phyloP scores from a whole-genome alignment of 2,113 vertebrate species.

The Sprattus sprattus region DNA sequence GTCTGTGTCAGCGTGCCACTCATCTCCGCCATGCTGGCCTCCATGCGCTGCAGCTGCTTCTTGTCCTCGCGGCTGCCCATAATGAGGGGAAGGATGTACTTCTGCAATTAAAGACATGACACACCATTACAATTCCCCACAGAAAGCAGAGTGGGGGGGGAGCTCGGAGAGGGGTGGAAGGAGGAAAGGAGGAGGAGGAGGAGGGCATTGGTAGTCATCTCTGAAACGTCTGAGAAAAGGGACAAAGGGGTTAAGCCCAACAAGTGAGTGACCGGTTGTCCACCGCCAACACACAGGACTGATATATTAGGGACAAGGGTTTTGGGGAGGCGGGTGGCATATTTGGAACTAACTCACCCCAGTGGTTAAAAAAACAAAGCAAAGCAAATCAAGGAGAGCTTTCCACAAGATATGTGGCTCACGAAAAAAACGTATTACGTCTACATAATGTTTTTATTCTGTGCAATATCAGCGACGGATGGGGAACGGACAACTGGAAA shows the following conservation, averaged over 20 bases:
- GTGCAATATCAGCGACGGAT: neutral
- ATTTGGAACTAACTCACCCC: neutral
- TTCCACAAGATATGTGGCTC: neutral
- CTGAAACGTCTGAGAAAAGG: neutral
- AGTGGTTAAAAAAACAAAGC: neutral
- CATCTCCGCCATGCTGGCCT: constrained; percentile 91
- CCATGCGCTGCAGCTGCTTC: constrained; percentile 97
- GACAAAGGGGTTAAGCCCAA: neutral
- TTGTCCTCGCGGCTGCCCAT: constrained; percentile 93
- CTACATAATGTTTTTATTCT: neutral
- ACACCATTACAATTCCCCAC: constrained; percentile 70
- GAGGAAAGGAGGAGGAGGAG: constrained; percentile 13
- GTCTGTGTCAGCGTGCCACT: constrained; percentile 99
- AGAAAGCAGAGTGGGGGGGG: constrained; percentile 42
- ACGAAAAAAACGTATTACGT: neutral
- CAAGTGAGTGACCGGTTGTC: neutral
- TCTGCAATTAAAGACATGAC: constrained; percentile 83
- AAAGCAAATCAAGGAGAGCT: neutral
- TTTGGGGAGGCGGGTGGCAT: neutral
- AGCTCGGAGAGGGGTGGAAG: constrained; percentile 41
- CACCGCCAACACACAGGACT: neutral
- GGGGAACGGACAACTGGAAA: neutral
- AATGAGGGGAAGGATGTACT: constrained; percentile 96
- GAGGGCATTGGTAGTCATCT: neutral
- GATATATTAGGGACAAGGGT: neutral